These are phyloP conservation scores for Nasonia vitripennis DNA, from an alignment of 1,140 invertebrate genomes.

Conservation along the genomic window DNA sequence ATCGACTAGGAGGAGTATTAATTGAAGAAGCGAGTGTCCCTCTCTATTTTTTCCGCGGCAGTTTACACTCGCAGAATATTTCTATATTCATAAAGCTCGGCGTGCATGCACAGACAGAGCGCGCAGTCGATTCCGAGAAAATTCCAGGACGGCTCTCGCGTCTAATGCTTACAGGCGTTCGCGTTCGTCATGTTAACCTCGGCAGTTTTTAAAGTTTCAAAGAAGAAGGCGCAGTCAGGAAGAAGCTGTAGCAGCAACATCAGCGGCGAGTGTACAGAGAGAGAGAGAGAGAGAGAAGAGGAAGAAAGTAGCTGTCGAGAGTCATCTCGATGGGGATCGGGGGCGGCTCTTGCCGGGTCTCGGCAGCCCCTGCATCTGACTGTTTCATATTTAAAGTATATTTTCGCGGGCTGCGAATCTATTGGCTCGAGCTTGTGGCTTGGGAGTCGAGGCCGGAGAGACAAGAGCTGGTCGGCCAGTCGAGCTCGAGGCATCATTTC, in stretches of 20 bases:
- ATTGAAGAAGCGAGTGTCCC: too few relatives aligned
- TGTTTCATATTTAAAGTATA: constrained; percentile 75
- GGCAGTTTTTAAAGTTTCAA: constrained; percentile 55
- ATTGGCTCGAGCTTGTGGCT: constrained; percentile 60
- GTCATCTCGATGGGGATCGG: constrained; percentile 70
- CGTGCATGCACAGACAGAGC: too few relatives aligned
- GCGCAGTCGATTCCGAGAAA: not conserved
- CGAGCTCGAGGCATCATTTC: constrained; percentile 70
- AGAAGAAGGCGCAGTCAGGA: constrained; percentile 10
- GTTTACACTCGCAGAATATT: too few relatives aligned
- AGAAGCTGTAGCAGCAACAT: constrained; percentile 50
- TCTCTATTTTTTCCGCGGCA: too few relatives aligned
- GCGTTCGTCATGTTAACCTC: constrained; percentile 51
- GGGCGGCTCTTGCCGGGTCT: not conserved
- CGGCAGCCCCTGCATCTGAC: constrained; percentile 66
- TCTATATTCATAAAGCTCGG: not conserved
- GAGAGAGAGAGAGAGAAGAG: constrained; percentile 27
- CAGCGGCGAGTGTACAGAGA: not conserved
- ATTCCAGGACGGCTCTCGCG: not conserved
- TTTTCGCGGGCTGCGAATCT: constrained; percentile 66
- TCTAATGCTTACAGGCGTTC: constrained; percentile 44
- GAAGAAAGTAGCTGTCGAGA: constrained; percentile 65
- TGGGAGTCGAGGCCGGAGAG: constrained; percentile 42
- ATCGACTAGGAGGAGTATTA: not conserved
- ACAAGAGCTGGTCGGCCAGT: constrained; percentile 67